phyloP scores from a whole-genome alignment of 2,888 invertebrate genomes.

The Ormyrus labotus region DNA sequence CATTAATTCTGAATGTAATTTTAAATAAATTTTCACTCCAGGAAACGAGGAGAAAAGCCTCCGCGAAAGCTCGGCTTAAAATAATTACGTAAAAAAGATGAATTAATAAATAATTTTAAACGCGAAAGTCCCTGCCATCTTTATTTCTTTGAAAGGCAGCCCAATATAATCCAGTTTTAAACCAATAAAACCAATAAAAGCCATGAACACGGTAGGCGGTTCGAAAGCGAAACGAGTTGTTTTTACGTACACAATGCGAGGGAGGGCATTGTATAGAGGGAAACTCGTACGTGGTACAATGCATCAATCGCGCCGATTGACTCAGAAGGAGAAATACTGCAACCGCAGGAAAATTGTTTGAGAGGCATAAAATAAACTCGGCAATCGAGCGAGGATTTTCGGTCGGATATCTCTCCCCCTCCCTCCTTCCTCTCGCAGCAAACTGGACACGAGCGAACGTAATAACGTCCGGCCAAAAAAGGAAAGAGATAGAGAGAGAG shows the following conservation, averaged over 20 bases:
- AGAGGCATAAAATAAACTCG: constrained; percentile 19
- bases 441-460: constrained; percentile 20
- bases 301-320: background rate
- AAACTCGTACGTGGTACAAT: background rate
- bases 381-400: constrained; percentile 31
- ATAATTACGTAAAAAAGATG: too few relatives aligned
- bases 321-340: constrained; percentile 6
- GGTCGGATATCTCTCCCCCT: background rate
- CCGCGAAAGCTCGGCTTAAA: too few relatives aligned
- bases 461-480: constrained; percentile 3
- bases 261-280: background rate
- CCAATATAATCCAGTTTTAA: too few relatives aligned
- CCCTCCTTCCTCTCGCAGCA: background rate
- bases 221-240: constrained; percentile 1
- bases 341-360: constrained; percentile 9
- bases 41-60: too few relatives aligned
- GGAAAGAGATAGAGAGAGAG: constrained; percentile 2
- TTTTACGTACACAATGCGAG: background rate
- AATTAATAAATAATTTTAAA: too few relatives aligned
- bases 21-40: too few relatives aligned
- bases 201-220: background rate
- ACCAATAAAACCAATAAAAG: too few relatives aligned
- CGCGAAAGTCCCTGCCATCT: too few relatives aligned
- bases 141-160: too few relatives aligned
- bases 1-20: too few relatives aligned